A percentile compares a stretch with the other conserved stretches of the same genome.
Evolutionary conservation across 2,113 vertebrate species (phyloP).

Genomic region (Nerophis lumbriciformis): DNA sequence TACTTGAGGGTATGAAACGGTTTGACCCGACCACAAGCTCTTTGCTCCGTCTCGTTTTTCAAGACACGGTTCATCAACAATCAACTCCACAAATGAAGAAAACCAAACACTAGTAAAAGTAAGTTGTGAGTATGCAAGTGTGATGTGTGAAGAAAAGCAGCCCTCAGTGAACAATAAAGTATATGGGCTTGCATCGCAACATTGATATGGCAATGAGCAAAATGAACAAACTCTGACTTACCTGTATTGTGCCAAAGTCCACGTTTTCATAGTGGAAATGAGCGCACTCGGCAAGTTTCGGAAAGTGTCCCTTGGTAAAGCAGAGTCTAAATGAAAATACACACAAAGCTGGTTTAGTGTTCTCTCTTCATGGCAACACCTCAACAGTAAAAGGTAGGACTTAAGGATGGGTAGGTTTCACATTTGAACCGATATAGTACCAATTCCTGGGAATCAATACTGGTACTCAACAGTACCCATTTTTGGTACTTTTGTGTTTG

Average conservation of each 20-base stretch:
- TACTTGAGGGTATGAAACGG: no score
- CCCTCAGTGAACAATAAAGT: neutral
- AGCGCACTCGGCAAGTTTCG: constrained; percentile 95
- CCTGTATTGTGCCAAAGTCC: constrained; percentile 97
- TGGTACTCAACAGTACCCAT: no score
- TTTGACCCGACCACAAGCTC: no score
- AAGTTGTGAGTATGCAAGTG: neutral
- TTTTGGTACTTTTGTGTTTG: no score
- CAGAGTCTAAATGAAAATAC: constrained; percentile 77
- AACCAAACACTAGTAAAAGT: neutral
- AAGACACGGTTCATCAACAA: no score
- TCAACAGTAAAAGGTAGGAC: neutral
- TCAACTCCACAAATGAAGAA: no score
- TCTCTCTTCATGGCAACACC: constrained; percentile 17
- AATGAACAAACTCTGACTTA: constrained; percentile 49
- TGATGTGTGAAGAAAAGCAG: neutral
- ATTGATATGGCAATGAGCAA: neutral
- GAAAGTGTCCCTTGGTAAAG: constrained; percentile 97
- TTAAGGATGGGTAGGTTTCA: neutral
- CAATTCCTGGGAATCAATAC: no score
- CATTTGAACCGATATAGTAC: no score
- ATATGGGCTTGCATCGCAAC: neutral
- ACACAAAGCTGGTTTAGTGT: constrained; percentile 33
- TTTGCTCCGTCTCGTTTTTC: no score
- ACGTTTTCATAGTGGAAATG: constrained; percentile 99